Percentiles rank a stretch among this genome's conserved stretches.
Evolutionary conservation across 1,140 invertebrate species (phyloP).

Genomic region (Drosophila kanapiae): DNA sequence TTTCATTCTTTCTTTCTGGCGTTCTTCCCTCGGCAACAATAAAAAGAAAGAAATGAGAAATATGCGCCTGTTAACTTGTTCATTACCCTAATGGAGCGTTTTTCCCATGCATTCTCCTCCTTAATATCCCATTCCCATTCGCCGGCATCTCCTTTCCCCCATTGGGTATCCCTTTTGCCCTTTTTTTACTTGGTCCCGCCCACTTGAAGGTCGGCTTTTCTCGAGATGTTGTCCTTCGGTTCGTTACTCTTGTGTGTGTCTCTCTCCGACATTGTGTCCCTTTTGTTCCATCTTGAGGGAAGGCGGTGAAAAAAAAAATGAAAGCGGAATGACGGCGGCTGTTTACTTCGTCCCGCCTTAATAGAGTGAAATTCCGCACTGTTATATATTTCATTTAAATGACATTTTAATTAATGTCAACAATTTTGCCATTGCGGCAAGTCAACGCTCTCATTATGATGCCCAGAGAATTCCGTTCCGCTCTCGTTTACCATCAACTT

Average conservation of each 20-base stretch:
- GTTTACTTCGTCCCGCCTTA: slow-evolving; percentile 31
- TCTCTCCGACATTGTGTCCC: slow-evolving; percentile 23
- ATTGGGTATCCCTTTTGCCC: slow-evolving; percentile 42
- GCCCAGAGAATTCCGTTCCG: slow-evolving; percentile 28
- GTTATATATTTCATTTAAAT: slow-evolving; percentile 84
- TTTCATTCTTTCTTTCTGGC: background rate
- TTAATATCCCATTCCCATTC: slow-evolving; percentile 21
- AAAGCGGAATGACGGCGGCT: slow-evolving; percentile 35
- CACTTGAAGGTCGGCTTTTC: slow-evolving; percentile 19
- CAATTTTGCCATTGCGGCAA: slow-evolving; percentile 68
- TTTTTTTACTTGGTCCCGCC: slow-evolving; percentile 28
- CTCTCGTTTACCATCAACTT: slow-evolving; percentile 12
- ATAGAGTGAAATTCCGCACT: slow-evolving; percentile 67
- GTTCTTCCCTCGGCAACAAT: slow-evolving; percentile 43
- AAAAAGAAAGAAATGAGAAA: slow-evolving; percentile 72
- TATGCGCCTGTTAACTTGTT: slow-evolving; percentile 83
- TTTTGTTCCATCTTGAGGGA: slow-evolving; percentile 1
- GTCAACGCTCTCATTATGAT: slow-evolving; percentile 48
- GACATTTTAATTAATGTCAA: slow-evolving; percentile 84
- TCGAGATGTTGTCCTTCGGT: slow-evolving; percentile 40
- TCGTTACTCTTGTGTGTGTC: slow-evolving; percentile 31
- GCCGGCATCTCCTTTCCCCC: slow-evolving; percentile 3
- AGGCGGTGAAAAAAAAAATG: background rate
- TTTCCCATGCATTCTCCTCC: slow-evolving; percentile 54
- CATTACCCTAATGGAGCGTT: slow-evolving; percentile 82